phyloP scores from a whole-genome alignment of 1,140 invertebrate species.

The Trichogramma pretiosum region DNA sequence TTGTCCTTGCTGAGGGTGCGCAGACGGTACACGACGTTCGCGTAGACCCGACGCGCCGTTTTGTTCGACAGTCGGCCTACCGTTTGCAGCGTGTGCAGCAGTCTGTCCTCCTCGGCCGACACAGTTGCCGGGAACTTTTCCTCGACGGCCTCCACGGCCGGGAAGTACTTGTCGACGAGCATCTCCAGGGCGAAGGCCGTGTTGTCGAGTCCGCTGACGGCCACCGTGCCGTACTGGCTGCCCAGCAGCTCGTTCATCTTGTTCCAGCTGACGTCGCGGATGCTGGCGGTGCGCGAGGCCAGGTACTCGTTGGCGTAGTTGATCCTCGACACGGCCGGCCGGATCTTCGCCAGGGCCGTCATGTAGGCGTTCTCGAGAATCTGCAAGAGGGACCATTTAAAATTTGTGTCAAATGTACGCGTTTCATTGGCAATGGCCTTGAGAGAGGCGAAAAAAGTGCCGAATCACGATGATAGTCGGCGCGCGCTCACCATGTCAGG shows the following conservation, averaged over 20 bases:
- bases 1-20: constrained; percentile 49
- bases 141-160: constrained; percentile 47
- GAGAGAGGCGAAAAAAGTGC: too few relatives aligned
- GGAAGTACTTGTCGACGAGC: constrained; percentile 58
- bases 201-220: constrained; percentile 52
- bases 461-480: too few relatives aligned
- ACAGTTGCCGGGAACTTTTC: constrained; percentile 41
- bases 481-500: constrained; percentile 56
- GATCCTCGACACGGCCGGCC: constrained; percentile 36
- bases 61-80: constrained; percentile 61
- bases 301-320: constrained; percentile 31
- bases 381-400: constrained; percentile 17
- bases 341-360: constrained; percentile 44
- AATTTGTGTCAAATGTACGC: neutral
- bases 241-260: constrained; percentile 60
- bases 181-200: constrained; percentile 54
- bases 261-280: constrained; percentile 59
- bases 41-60: constrained; percentile 57
- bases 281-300: constrained; percentile 49
- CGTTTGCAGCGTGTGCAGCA: constrained; percentile 60
- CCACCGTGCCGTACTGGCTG: constrained; percentile 56
- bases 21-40: constrained; percentile 52
- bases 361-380: constrained; percentile 37
- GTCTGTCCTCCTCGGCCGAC: constrained; percentile 51
- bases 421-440: too few relatives aligned